Evolutionary conservation across 2,888 invertebrate genomes (phyloP).

Genomic region (Nipponacmea schrenckii): DNA sequence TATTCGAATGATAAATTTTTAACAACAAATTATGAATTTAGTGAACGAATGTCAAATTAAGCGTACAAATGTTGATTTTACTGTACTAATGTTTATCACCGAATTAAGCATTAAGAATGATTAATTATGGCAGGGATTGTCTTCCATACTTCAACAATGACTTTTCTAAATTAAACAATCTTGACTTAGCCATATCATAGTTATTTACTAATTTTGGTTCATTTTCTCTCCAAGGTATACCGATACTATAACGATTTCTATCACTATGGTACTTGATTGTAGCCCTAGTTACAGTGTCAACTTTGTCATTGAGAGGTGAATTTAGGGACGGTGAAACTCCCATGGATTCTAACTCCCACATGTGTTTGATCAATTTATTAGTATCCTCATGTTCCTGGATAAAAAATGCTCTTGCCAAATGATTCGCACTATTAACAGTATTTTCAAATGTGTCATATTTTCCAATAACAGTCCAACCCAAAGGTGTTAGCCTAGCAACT

Average conservation of each 20-base stretch:
- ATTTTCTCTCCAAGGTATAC: neutral
- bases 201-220: no score
- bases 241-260: constrained; percentile 3
- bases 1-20: no score
- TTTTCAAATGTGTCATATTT: neutral
- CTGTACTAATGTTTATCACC: no score
- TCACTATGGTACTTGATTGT: neutral
- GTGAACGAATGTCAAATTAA: no score
- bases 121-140: no score
- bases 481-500: constrained; percentile 27
- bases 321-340: neutral
- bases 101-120: no score
- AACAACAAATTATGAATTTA: no score
- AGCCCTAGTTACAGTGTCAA: neutral
- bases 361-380: neutral
- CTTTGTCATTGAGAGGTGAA: no score
- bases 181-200: no score
- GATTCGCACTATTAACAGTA: neutral
- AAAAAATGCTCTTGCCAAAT: constrained; percentile 9
- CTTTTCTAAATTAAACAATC: no score
- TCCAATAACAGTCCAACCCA: constrained; percentile 34
- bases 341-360: neutral
- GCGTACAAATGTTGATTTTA: no score
- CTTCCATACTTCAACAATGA: no score
- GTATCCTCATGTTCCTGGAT: neutral